Evolutionary conservation across 2,888 invertebrate species (phyloP).

Genomic region (Bellardia pandia): DNA sequence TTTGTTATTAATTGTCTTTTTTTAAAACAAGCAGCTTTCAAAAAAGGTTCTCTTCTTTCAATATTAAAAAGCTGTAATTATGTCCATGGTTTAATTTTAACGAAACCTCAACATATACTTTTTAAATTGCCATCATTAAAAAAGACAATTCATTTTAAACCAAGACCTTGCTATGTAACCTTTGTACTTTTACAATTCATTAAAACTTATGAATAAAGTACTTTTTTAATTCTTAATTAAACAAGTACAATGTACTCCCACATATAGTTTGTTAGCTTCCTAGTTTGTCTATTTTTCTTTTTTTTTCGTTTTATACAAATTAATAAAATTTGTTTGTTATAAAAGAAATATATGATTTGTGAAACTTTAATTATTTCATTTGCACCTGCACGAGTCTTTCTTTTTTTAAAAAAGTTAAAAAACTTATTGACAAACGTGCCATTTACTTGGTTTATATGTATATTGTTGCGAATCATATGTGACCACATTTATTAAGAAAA

Average conservation of each 20-base stretch:
- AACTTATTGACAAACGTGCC: slow-evolving; percentile 49
- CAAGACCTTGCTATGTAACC: too few relatives aligned
- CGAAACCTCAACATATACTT: background rate
- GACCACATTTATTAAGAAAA: slow-evolving; percentile 40
- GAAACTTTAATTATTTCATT: slow-evolving; percentile 16
- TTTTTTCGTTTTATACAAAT: background rate
- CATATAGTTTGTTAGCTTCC: background rate
- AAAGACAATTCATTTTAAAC: background rate
- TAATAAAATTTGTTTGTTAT: slow-evolving; percentile 8
- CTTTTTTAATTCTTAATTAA: too few relatives aligned
- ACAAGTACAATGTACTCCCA: background rate
- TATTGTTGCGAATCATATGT: slow-evolving; percentile 29
- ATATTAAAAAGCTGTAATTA: background rate
- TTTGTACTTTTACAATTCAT: background rate
- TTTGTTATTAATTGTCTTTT: background rate
- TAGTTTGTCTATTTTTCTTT: background rate
- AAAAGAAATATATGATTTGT: background rate
- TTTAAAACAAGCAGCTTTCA: background rate
- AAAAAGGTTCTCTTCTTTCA: slow-evolving; percentile 10
- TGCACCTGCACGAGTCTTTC: slow-evolving; percentile 42
- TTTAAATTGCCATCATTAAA: background rate
- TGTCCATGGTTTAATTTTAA: background rate
- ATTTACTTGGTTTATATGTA: slow-evolving; percentile 34
- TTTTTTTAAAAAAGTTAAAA: background rate
- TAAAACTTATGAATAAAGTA: too few relatives aligned